Evolutionary conservation across 2,888 invertebrate genomes (phyloP).

Genomic region (Polyommatus iphigenia): DNA sequence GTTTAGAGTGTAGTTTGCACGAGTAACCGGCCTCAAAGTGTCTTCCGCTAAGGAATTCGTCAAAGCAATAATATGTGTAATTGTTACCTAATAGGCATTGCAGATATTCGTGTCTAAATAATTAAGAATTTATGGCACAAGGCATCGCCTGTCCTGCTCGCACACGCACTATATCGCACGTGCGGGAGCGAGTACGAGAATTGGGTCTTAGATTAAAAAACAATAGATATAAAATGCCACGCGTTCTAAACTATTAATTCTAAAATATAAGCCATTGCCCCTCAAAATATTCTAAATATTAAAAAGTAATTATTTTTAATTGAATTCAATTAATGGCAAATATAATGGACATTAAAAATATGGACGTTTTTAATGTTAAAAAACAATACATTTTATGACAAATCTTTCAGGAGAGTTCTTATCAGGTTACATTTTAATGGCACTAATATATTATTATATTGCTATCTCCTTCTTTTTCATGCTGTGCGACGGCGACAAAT

Average conservation of each 20-base stretch:
- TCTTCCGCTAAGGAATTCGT: conserved; percentile 66
- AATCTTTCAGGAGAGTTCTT: too few species aligned
- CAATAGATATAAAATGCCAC: not conserved
- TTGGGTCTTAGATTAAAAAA: not conserved
- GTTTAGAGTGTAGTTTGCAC: conserved; percentile 19
- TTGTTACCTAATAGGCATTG: conserved; percentile 10
- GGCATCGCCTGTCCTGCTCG: not conserved
- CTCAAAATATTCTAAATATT: not conserved
- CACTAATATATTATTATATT: not conserved
- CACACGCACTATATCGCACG: not conserved
- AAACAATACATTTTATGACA: too few species aligned
- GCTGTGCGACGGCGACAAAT: not conserved
- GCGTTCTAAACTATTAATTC: not conserved
- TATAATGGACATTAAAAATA: not conserved
- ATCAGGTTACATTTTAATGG: not conserved
- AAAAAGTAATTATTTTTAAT: not conserved
- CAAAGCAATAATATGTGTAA: conserved; percentile 61
- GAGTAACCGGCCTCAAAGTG: conserved; percentile 44
- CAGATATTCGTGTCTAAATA: not conserved
- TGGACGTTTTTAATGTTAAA: not conserved
- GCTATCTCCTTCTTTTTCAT: not conserved
- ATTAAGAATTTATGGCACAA: not conserved
- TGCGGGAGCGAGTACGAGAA: not conserved
- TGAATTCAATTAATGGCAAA: not conserved
- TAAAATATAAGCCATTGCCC: not conserved